phyloP scores from a whole-genome alignment of 1,140 invertebrate genomes.

The Zaprionus kolodkinae region DNA sequence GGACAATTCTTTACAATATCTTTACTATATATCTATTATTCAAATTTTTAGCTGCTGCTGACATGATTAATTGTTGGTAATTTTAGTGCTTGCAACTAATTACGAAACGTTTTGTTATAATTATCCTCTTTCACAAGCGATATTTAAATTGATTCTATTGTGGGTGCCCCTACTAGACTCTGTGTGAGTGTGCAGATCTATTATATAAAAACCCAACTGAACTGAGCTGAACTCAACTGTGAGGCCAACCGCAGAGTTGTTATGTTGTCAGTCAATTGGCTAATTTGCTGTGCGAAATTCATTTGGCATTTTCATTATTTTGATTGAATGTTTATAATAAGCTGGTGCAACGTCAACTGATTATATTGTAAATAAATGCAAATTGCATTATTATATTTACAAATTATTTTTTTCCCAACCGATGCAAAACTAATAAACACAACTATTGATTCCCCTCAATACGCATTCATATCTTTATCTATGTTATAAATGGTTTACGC shows the following conservation, averaged over 20 bases:
- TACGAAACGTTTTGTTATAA: constrained; percentile 14
- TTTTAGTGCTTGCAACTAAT: constrained; percentile 21
- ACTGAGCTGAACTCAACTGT: constrained; percentile 8
- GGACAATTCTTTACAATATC: too few species aligned
- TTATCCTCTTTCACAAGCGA: constrained; percentile 8
- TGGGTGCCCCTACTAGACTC: neutral
- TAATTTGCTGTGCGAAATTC: constrained; percentile 41
- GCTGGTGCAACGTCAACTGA: constrained; percentile 24
- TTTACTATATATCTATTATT: too few species aligned
- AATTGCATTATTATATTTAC: constrained; percentile 51
- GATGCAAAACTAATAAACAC: constrained; percentile 60
- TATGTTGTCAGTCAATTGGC: constrained; percentile 38
- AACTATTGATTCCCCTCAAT: constrained; percentile 45
- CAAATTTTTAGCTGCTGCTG: neutral
- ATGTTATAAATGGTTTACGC: constrained; percentile 23
- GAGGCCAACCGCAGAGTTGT: constrained; percentile 19
- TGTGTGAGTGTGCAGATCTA: neutral
- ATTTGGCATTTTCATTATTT: constrained; percentile 58
- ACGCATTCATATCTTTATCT: constrained; percentile 40
- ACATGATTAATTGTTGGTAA: constrained; percentile 6
- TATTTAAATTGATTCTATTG: constrained; percentile 25
- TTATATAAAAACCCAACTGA: constrained; percentile 2
- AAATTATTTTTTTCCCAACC: constrained; percentile 2
- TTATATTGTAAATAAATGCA: constrained; percentile 64
- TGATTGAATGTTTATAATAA: constrained; percentile 66